These are phyloP conservation scores for Iselma pallidipennis DNA, from an alignment of 2,888 invertebrate genomes.

Conservation along the genomic window DNA sequence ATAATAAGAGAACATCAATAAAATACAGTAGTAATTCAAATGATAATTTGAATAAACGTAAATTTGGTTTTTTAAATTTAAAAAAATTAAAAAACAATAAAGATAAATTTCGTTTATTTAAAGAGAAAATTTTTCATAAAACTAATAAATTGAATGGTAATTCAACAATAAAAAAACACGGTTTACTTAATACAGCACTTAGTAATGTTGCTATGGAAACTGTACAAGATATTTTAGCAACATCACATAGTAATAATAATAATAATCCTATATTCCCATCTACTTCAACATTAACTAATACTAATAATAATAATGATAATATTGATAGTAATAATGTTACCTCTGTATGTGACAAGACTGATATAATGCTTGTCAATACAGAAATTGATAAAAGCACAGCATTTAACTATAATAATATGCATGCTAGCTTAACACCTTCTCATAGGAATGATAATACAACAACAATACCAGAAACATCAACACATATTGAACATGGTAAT, in stretches of 20 bases:
- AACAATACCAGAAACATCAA: slow-evolving; percentile 41
- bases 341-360: slow-evolving; percentile 17
- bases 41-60: slow-evolving; percentile 23
- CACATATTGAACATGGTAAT: slow-evolving; percentile 9
- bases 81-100: slow-evolving; percentile 19
- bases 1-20: background rate
- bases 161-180: slow-evolving; percentile 28
- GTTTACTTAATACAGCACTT: slow-evolving; percentile 61
- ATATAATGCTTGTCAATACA: slow-evolving; percentile 45
- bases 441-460: slow-evolving; percentile 50
- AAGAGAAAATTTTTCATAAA: background rate
- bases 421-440: slow-evolving; percentile 53
- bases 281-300: slow-evolving; percentile 23
- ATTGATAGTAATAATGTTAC: slow-evolving; percentile 15
- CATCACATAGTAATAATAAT: slow-evolving; percentile 32
- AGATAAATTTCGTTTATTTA: slow-evolving; percentile 16
- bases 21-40: too few species aligned
- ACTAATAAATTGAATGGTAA: background rate
- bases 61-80: slow-evolving; percentile 25
- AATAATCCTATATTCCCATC: slow-evolving; percentile 18
- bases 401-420: slow-evolving; percentile 48
- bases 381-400: slow-evolving; percentile 49
- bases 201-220: slow-evolving; percentile 63
- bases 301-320: slow-evolving; percentile 29
- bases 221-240: slow-evolving; percentile 53